Percentiles rank a stretch among this genome's conserved stretches.
Evolutionary conservation across 2,888 invertebrate species (phyloP).

Genomic region (Melanostoma mellinum): DNA sequence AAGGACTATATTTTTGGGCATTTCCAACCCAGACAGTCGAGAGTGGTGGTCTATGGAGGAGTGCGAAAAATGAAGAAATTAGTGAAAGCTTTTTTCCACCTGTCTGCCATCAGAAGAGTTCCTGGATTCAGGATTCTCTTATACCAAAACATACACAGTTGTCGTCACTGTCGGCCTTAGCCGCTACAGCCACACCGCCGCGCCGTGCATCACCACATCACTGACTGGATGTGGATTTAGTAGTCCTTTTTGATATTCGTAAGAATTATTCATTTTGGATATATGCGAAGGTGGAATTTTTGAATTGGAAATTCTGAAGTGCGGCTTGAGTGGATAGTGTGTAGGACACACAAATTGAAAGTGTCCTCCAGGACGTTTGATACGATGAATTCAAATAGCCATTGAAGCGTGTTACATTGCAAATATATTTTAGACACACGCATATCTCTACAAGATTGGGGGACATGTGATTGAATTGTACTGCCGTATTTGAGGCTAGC

Average conservation of each 20-base stretch:
- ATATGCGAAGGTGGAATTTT: conserved; percentile 67
- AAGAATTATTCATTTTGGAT: conserved; percentile 71
- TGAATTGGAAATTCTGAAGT: conserved; percentile 69
- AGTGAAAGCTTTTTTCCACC: conserved; percentile 69
- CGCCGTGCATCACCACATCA: neutral
- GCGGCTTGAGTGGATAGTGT: conserved; percentile 25
- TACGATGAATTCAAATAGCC: conserved; percentile 65
- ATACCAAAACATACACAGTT: conserved; percentile 8
- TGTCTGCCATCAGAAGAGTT: conserved; percentile 68
- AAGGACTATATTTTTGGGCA: conserved; percentile 67
- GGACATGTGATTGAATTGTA: too few relatives aligned
- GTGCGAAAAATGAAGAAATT: conserved; percentile 54
- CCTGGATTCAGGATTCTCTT: conserved; percentile 23
- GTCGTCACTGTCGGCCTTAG: conserved; percentile 7
- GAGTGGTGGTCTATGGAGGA: conserved; percentile 16
- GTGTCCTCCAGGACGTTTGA: conserved; percentile 59
- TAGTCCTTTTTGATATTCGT: conserved; percentile 18
- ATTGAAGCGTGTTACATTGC: conserved; percentile 54
- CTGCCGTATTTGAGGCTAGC: too few relatives aligned
- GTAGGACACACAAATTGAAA: neutral
- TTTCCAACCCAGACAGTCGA: conserved; percentile 49
- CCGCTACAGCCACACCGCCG: neutral
- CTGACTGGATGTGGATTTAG: neutral
- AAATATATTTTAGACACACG: neutral
- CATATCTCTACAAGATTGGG: too few relatives aligned